Conservation (phyloP, 2,888 invertebrate genomes). For the Notodonta ziczac region DNA sequence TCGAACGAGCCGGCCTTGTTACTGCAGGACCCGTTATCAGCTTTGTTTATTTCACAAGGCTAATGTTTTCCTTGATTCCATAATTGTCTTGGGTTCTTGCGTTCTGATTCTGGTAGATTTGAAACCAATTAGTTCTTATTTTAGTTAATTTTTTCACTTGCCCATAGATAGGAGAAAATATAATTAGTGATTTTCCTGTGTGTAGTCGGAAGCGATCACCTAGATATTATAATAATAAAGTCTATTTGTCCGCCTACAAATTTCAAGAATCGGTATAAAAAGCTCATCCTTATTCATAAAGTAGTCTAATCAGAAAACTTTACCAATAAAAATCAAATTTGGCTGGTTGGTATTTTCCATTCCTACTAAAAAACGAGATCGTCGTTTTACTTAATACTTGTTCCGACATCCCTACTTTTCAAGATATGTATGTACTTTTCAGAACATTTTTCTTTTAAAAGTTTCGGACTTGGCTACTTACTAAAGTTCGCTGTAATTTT, state of each 20-base stretch:
- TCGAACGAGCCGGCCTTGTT: slow-evolving; percentile 65
- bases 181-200: too few species aligned
- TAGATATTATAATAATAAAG: too few species aligned
- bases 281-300: slow-evolving; percentile 4
- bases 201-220: too few species aligned
- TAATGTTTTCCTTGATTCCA: slow-evolving; percentile 8
- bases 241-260: neutral
- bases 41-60: slow-evolving; percentile 40
- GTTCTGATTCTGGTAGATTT: too few species aligned
- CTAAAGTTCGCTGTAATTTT: slow-evolving; percentile 21
- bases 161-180: too few species aligned
- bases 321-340: slow-evolving; percentile 58
- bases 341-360: slow-evolving; percentile 44
- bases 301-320: slow-evolving; percentile 40
- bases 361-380: slow-evolving; percentile 47
- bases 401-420: slow-evolving; percentile 41
- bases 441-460: slow-evolving; percentile 45
- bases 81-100: neutral
- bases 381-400: slow-evolving; percentile 49
- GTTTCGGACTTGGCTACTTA: slow-evolving; percentile 30
- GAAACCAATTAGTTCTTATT: too few species aligned
- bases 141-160: too few species aligned
- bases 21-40: slow-evolving; percentile 54
- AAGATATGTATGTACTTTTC: slow-evolving; percentile 48
- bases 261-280: neutral